Evolutionary conservation across 2,797 vertebrate genomes (phyloP).

Genomic region (Tangara arthus): DNA sequence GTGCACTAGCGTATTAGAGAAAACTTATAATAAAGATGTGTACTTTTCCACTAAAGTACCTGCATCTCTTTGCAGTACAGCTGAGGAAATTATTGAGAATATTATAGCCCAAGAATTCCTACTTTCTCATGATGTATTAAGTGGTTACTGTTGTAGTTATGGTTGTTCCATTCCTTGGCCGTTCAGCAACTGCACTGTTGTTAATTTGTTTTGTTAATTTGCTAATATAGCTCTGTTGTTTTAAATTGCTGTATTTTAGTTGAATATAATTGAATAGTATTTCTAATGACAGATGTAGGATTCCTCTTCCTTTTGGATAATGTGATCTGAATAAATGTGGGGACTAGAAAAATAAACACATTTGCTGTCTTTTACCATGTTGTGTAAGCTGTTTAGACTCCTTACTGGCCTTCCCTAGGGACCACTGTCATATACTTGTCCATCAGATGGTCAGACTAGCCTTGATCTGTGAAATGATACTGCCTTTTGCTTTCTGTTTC

Average conservation of each 20-base stretch:
- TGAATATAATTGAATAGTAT: neutral
- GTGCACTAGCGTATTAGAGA: neutral
- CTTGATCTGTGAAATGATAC: neutral
- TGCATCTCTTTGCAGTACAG: neutral
- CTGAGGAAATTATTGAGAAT: neutral
- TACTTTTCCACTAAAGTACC: conserved; percentile 27
- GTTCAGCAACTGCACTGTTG: neutral
- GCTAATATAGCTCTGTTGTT: neutral
- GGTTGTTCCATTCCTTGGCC: neutral
- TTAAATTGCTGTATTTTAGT: neutral
- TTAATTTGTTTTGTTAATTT: neutral
- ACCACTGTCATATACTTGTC: neutral
- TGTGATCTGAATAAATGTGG: neutral
- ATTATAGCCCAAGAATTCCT: neutral
- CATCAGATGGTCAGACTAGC: neutral
- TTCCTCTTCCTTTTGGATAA: neutral
- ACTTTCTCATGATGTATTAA: neutral
- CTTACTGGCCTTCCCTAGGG: neutral
- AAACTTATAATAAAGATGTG: neutral
- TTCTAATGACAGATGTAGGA: neutral
- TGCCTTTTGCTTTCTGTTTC: neutral
- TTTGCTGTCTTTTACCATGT: neutral
- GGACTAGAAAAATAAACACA: neutral
- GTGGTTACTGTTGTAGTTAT: neutral
- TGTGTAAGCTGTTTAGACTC: neutral